Evolutionary conservation across 2,113 vertebrate species (phyloP).

Genomic region (Gobius niger): DNA sequence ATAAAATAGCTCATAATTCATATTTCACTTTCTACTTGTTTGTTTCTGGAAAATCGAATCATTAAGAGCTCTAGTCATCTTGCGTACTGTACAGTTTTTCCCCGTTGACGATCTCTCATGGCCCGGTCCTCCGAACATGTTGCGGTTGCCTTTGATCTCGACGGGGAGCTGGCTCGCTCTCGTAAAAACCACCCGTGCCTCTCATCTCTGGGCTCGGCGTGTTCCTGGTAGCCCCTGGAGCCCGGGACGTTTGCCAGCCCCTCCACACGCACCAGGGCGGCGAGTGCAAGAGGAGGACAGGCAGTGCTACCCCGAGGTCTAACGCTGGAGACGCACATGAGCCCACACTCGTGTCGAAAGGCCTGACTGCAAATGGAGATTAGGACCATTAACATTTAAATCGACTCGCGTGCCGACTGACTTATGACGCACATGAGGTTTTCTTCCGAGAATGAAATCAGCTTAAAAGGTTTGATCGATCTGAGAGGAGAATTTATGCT

Average conservation of each 20-base stretch:
- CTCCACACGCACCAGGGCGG: slow-evolving; percentile 38
- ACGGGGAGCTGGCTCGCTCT: slow-evolving; percentile 5
- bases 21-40: too few species aligned
- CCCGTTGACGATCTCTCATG: background rate
- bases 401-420: background rate
- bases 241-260: slow-evolving; percentile 35
- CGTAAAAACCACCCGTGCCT: background rate
- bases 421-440: background rate
- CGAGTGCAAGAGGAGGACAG: slow-evolving; percentile 44
- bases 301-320: slow-evolving; percentile 16
- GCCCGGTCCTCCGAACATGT: background rate
- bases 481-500: slow-evolving; percentile 29
- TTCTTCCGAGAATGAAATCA: slow-evolving; percentile 32
- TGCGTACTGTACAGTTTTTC: too few species aligned
- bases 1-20: too few species aligned
- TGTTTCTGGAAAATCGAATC: too few species aligned
- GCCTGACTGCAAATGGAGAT: slow-evolving; percentile 23
- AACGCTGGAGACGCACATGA: background rate
- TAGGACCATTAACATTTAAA: slow-evolving; percentile 12
- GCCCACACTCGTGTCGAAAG: background rate
- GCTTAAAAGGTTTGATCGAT: slow-evolving; percentile 57
- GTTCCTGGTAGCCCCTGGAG: slow-evolving; percentile 21
- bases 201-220: slow-evolving; percentile 28
- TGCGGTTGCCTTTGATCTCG: slow-evolving; percentile 24
- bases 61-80: background rate